Conservation (phyloP, 2,888 invertebrate species). For the Scaptomyza parva region DNA sequence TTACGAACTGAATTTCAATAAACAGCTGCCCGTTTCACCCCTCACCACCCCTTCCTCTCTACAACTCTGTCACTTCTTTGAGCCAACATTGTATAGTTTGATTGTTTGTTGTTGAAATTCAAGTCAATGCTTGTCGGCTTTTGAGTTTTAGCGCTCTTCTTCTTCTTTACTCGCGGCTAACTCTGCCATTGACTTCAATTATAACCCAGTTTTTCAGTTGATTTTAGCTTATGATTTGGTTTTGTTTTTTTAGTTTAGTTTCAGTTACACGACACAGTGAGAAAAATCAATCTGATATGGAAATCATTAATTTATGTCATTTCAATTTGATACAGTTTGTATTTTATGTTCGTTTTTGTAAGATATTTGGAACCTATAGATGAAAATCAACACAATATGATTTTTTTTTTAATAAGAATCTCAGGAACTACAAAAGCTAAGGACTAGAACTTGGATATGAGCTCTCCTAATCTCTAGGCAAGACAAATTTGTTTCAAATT, state of each 20-base stretch:
- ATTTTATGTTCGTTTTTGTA: no score
- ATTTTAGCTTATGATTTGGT: background rate
- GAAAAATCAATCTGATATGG: background rate
- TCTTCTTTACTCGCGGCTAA: no score
- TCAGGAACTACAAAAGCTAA: no score
- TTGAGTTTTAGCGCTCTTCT: conserved; percentile 14
- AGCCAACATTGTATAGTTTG: conserved; percentile 36
- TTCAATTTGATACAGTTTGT: no score
- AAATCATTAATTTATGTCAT: background rate
- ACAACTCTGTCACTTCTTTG: conserved; percentile 8
- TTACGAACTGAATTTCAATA: conserved; percentile 48
- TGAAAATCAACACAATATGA: no score
- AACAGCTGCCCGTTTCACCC: conserved; percentile 28
- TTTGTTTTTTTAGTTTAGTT: background rate
- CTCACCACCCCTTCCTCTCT: background rate
- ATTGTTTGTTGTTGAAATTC: conserved; percentile 72
- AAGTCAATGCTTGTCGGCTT: conserved; percentile 48
- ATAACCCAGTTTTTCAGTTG: conserved; percentile 51
- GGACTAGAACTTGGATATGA: no score
- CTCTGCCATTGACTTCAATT: conserved; percentile 45
- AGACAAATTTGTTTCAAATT: no score
- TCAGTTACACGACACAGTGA: conserved; percentile 18
- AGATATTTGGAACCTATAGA: no score
- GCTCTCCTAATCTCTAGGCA: no score
- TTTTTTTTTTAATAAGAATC: no score